Base-by-base conservation (phyloP, 2,888 invertebrate species). In the Mimumesa dahlbomi region DNA sequence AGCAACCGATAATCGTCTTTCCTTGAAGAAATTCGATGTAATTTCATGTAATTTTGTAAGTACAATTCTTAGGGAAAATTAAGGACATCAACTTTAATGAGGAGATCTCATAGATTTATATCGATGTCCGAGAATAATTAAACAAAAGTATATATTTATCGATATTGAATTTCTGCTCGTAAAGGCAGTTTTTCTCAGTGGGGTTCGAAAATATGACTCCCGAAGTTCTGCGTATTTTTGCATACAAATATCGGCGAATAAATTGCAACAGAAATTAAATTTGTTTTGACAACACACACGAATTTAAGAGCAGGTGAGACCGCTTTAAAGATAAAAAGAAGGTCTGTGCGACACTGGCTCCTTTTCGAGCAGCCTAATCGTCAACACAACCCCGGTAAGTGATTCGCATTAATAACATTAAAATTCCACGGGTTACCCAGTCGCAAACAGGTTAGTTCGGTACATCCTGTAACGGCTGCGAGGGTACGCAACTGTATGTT, bases 31-130 rank as follows among this genome's bases (percentile, higher is more conserved):
- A n/a, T n/a, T n/a, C n/a, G n/a, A 34, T 3, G 31, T 43, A 45
- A 45, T n/a, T n/a, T n/a, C 53, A 34, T 62, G 56, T 46, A 77
- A 77, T 76, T 73, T 69, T 34, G 18, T 5, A 56, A 54, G 25
- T 57, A 45, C 45, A 18, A 59, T 40, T 50, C 45, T 11, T 34
- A n/a, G 19, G 38, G n/a, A 29, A 50, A 68, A 63, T 69, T 52
- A 50, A 69, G 53, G 50, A 38, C 16, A 58, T 69, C 56, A 34
- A 40, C 14, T 38, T 45, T 42, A 40, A 59, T 13, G 22, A 48
- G n/a, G 9, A 25, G 25, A 25, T 25, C 7, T 25, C 7, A 25
- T n/a, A n/a, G n/a, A 25, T 25, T 25, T 25, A 25, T 25, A 25
- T 25, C 7, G 25, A 25, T 25, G 7, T 25, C n/a, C 25, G 25